phyloP scores from a whole-genome alignment of 2,888 invertebrate species.

The Endomychus coccineus region DNA sequence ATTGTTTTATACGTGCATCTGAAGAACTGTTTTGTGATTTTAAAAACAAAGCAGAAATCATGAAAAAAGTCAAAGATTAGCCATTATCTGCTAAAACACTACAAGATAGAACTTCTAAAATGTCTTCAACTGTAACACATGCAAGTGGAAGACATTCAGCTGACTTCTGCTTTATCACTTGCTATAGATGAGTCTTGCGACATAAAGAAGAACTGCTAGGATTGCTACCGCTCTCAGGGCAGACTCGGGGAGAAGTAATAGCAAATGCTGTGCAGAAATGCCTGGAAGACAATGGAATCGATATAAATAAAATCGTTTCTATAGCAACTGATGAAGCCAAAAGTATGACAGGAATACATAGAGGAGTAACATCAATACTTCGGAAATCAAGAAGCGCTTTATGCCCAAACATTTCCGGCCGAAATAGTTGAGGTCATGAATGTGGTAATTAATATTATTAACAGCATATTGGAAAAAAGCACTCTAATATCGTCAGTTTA shows the following conservation, averaged over 20 bases:
- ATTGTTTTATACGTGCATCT: conserved; percentile 20
- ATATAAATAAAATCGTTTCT: conserved; percentile 15
- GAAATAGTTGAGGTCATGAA: conserved; percentile 26
- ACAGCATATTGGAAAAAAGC: conserved; percentile 20
- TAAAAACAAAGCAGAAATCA: conserved; percentile 28
- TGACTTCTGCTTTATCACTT: conserved; percentile 23
- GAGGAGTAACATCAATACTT: conserved; percentile 19
- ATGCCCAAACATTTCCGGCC: conserved; percentile 22
- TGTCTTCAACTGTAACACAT: conserved; percentile 24
- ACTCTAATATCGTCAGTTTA: conserved; percentile 23
- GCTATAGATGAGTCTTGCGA: conserved; percentile 29
- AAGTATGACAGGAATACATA: conserved; percentile 18
- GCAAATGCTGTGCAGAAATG: conserved; percentile 6
- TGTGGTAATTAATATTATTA: too few species aligned
- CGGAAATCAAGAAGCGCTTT: conserved; percentile 18
- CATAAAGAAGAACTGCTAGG: conserved; percentile 27
- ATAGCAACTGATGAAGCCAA: conserved; percentile 12
- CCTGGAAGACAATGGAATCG: conserved; percentile 11
- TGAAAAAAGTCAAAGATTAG: conserved; percentile 23
- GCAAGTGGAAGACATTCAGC: too few species aligned
- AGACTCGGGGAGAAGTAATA: too few species aligned
- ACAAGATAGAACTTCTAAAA: conserved; percentile 28
- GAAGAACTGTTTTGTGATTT: conserved; percentile 31
- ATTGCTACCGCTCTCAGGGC: conserved; percentile 18
- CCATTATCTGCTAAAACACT: conserved; percentile 25